Evolutionary conservation across 2,113 vertebrate genomes (phyloP).

Genomic region (Dolichotis patagonum): DNA sequence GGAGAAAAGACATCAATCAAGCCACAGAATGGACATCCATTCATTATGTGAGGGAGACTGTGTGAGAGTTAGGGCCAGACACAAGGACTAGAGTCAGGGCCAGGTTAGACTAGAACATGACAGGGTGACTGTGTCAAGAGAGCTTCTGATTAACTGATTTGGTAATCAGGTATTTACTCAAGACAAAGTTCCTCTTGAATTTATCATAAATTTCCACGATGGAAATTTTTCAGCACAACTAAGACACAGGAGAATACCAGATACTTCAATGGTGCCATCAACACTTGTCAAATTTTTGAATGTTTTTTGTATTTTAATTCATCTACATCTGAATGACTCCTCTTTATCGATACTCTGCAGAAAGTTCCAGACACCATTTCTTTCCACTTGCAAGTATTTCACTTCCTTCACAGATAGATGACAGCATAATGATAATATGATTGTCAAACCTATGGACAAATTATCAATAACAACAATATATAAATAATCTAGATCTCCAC

Average conservation of each 20-base stretch:
- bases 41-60: fast-evolving
- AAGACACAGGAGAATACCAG: neutral
- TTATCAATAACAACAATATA: neutral
- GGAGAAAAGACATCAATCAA: fast-evolving
- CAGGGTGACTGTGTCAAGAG: neutral
- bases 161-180: too few relatives aligned
- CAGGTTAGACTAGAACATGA: neutral
- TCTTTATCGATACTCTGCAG: neutral
- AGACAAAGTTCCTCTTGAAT: neutral
- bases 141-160: neutral
- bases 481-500: neutral
- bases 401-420: neutral
- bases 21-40: neutral
- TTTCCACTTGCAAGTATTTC: neutral
- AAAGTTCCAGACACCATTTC: neutral
- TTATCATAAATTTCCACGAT: too few relatives aligned
- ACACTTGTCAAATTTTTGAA: neutral
- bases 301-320: neutral
- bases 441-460: neutral
- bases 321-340: neutral
- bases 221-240: neutral
- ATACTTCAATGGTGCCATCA: too few relatives aligned
- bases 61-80: neutral
- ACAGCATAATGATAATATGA: neutral
- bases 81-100: neutral